Evolutionary conservation across 2,888 invertebrate genomes (phyloP).

Genomic region (Tipula vernalis): DNA sequence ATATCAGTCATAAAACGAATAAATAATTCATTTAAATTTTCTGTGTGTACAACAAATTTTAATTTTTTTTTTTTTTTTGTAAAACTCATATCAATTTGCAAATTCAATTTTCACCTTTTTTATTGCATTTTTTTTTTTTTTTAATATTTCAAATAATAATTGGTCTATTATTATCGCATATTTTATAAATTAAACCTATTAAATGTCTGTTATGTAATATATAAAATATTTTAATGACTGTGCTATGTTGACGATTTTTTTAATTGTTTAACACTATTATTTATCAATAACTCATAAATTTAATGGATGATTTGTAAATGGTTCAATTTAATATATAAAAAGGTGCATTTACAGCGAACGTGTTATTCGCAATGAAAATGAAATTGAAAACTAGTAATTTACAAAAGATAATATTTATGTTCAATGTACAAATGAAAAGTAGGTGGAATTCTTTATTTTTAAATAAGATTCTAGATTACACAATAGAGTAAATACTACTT

Average conservation of each 20-base stretch:
- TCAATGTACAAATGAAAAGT: background rate
- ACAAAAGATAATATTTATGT: background rate
- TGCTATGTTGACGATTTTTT: background rate
- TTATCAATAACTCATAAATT: background rate
- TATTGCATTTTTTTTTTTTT: background rate
- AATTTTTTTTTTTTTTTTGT: background rate
- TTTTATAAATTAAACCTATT: background rate
- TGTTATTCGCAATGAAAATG: background rate
- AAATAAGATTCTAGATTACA: background rate
- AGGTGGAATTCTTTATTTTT: background rate
- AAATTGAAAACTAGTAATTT: background rate
- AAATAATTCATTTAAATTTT: background rate
- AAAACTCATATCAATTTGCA: background rate
- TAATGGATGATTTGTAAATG: no score
- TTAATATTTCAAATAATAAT: background rate
- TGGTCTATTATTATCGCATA: background rate
- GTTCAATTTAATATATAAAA: background rate
- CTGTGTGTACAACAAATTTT: background rate
- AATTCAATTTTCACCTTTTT: background rate
- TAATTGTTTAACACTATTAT: background rate
- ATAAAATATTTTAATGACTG: background rate
- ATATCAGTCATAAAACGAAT: background rate
- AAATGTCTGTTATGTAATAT: background rate
- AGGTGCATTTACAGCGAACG: background rate
- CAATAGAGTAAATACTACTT: background rate